A percentile compares a stretch with the other conserved stretches of the same genome.
These are phyloP conservation scores for Clarias batrachus DNA, from an alignment of 2,113 vertebrate species.

Conservation along the genomic window DNA sequence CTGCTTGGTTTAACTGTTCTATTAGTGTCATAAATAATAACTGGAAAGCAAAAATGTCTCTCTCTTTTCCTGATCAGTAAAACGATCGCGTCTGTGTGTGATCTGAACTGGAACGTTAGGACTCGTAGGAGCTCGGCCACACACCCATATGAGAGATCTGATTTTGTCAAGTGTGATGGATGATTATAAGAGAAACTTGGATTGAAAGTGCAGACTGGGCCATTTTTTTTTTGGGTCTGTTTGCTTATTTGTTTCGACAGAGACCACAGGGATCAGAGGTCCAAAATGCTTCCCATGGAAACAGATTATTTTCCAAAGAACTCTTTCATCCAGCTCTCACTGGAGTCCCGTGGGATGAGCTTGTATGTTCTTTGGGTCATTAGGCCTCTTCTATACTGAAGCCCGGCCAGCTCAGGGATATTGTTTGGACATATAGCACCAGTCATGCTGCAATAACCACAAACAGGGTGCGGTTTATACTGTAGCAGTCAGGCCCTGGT, in stretches of 20 bases:
- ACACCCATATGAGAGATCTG: not conserved
- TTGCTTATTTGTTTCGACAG: not conserved
- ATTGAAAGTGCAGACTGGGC: not conserved
- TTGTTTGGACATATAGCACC: constrained; percentile 71
- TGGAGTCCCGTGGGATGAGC: constrained; percentile 22
- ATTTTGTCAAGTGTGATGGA: not conserved
- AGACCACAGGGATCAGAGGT: not conserved
- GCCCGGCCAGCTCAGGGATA: constrained; percentile 54
- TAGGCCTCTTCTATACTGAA: constrained; percentile 24
- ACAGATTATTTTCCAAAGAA: not conserved
- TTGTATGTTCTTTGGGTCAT: constrained; percentile 12
- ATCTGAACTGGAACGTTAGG: not conserved
- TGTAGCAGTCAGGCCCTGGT: constrained; percentile 42
- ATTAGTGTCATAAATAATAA: too few species aligned
- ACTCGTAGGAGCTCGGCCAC: not conserved
- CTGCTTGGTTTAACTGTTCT: too few species aligned
- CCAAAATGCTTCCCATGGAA: not conserved
- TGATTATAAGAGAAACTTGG: not conserved
- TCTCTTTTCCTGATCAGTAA: too few species aligned
- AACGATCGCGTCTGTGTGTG: too few species aligned
- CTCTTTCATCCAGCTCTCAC: constrained; percentile 18
- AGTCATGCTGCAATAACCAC: constrained; percentile 67
- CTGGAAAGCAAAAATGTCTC: too few species aligned
- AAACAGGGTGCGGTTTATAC: constrained; percentile 66
- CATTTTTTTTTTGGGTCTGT: not conserved